These are phyloP conservation scores for Petrolisthes cinctipes DNA, from an alignment of 2,888 invertebrate genomes.

Conservation along the genomic window DNA sequence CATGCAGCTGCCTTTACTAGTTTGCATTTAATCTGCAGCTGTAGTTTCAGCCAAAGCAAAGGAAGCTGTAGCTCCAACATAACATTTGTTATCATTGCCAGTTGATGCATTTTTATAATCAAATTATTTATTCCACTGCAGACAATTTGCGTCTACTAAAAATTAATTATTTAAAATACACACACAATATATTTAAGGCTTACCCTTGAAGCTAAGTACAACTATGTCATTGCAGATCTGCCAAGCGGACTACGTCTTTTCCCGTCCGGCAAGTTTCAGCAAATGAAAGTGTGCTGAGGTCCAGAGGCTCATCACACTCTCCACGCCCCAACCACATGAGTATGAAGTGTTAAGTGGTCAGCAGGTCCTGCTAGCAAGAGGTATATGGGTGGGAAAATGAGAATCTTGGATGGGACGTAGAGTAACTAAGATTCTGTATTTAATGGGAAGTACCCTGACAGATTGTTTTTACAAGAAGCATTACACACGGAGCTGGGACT, in stretches of 20 bases:
- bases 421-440: too few species aligned
- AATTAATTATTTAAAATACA: background rate
- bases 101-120: slow-evolving; percentile 38
- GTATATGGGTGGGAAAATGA: too few species aligned
- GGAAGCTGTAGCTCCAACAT: background rate
- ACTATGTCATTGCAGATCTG: slow-evolving; percentile 59
- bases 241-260: slow-evolving; percentile 68
- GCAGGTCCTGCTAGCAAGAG: too few species aligned
- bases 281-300: slow-evolving; percentile 54
- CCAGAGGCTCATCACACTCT: slow-evolving; percentile 51
- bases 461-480: too few species aligned
- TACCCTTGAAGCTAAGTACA: background rate
- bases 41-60: background rate
- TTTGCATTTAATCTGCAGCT: background rate
- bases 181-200: background rate
- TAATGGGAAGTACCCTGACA: too few species aligned
- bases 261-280: slow-evolving; percentile 61
- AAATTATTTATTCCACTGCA: slow-evolving; percentile 3
- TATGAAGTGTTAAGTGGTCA: slow-evolving; percentile 40
- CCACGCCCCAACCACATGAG: slow-evolving; percentile 57
- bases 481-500: too few species aligned
- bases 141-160: background rate
- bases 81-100: slow-evolving; percentile 3
- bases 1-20: slow-evolving; percentile 22
- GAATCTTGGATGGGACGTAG: too few species aligned